Conservation (phyloP, 2,888 invertebrate species). For the Caenorhabditis zanzibari region DNA sequence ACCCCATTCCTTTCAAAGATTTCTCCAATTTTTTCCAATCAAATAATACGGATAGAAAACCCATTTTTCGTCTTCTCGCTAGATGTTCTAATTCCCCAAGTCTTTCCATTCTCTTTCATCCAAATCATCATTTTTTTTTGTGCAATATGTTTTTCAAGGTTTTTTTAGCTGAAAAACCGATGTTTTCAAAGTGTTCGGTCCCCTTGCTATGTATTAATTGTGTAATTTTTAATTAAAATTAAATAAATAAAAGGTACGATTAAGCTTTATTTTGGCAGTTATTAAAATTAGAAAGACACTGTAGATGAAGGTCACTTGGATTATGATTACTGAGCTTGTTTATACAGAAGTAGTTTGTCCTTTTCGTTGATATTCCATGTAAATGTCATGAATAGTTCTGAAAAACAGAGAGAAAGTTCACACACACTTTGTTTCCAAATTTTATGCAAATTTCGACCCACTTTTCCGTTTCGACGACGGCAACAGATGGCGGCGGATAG, state of each 20-base stretch:
- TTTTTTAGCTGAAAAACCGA: slow-evolving; percentile 33
- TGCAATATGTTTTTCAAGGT: slow-evolving; percentile 37
- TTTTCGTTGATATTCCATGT: slow-evolving; percentile 63
- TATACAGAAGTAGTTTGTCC: slow-evolving; percentile 64
- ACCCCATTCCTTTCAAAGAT: neutral
- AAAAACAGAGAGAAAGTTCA: slow-evolving; percentile 12
- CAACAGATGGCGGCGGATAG: slow-evolving; percentile 61
- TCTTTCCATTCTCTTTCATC: slow-evolving; percentile 16
- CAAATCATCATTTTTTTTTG: slow-evolving; percentile 26
- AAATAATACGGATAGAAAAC: slow-evolving; percentile 55
- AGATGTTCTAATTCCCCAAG: slow-evolving; percentile 41
- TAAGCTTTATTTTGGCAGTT: slow-evolving; percentile 17
- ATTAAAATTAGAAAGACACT: slow-evolving; percentile 18
- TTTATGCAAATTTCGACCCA: slow-evolving; percentile 52
- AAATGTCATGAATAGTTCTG: slow-evolving; percentile 64
- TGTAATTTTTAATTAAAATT: neutral
- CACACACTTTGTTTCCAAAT: neutral
- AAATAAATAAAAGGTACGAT: neutral
- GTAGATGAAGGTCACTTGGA: slow-evolving; percentile 1
- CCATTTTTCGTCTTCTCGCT: slow-evolving; percentile 41
- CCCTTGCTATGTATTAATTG: too few relatives aligned
- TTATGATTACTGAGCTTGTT: slow-evolving; percentile 6
- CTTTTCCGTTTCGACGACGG: slow-evolving; percentile 55
- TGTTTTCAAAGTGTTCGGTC: slow-evolving; percentile 18
- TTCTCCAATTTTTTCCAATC: neutral